phyloP scores from a whole-genome alignment of 2,797 vertebrate species.

The Myotis pilosus region DNA sequence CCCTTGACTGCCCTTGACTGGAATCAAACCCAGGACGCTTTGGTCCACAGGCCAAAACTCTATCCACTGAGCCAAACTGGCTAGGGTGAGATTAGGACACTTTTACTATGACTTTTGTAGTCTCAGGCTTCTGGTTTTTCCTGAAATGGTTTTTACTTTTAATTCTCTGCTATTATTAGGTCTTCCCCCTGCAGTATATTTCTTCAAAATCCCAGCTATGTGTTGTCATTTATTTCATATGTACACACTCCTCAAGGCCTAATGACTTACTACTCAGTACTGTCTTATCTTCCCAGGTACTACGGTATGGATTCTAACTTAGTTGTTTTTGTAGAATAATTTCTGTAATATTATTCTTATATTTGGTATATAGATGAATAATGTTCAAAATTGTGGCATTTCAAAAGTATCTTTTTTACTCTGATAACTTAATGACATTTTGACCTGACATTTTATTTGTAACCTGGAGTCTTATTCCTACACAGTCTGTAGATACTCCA shows the following conservation, averaged over 20 bases:
- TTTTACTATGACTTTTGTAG: too few relatives aligned
- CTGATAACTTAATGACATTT: not conserved
- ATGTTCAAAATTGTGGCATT: not conserved
- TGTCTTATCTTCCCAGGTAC: not conserved
- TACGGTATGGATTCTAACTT: not conserved
- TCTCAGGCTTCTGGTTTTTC: not conserved
- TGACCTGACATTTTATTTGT: not conserved
- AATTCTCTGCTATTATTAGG: not conserved
- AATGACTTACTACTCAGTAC: not conserved
- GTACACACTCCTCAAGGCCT: not conserved
- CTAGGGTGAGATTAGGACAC: too few relatives aligned
- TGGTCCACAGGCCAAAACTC: too few relatives aligned
- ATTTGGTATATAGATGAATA: not conserved
- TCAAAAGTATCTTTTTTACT: not conserved
- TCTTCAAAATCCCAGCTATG: not conserved
- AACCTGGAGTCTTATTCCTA: not conserved
- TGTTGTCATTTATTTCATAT: not conserved
- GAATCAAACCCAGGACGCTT: too few relatives aligned
- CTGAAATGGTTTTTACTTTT: not conserved
- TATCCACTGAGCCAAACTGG: too few relatives aligned
- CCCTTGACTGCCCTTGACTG: too few relatives aligned
- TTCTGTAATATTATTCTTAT: not conserved
- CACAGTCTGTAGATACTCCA: accelerated
- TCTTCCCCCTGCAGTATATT: not conserved
- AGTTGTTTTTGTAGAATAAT: not conserved